Evolutionary conservation across 2,797 vertebrate genomes (phyloP).

Genomic region (Columba guinea): DNA sequence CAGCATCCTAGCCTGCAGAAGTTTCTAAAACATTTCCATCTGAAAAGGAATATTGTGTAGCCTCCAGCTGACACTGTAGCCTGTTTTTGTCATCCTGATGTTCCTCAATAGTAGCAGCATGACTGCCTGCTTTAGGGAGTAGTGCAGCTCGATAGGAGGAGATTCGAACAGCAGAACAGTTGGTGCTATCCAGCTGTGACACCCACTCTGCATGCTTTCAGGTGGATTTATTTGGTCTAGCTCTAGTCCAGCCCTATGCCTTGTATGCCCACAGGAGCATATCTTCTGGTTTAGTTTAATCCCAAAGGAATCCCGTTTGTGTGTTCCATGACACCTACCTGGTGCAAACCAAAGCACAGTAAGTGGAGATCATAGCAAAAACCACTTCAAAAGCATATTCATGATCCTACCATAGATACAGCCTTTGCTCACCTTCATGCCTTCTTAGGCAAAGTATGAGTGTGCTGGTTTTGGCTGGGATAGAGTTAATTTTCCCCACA

Average conservation of each 20-base stretch:
- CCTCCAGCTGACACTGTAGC: background rate
- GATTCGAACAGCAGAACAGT: background rate
- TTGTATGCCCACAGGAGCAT: background rate
- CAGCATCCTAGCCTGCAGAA: background rate
- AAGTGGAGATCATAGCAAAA: background rate
- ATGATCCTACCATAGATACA: background rate
- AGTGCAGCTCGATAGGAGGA: background rate
- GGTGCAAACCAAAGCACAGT: background rate
- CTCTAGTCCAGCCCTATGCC: background rate
- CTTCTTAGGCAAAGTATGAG: background rate
- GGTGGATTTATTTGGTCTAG: background rate
- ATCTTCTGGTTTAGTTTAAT: background rate
- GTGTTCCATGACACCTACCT: background rate
- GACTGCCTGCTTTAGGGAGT: background rate
- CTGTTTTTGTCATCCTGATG: background rate
- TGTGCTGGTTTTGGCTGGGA: too few species aligned
- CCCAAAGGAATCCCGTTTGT: background rate
- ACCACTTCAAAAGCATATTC: background rate
- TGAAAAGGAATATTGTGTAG: background rate
- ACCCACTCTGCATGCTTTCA: background rate
- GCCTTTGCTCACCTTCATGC: background rate
- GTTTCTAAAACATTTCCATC: background rate
- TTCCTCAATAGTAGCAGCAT: background rate
- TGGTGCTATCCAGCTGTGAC: background rate
- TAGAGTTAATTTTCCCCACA: too few species aligned